Evolutionary conservation across 2,113 vertebrate species (phyloP).

Genomic region (Lipophrys pholis): DNA sequence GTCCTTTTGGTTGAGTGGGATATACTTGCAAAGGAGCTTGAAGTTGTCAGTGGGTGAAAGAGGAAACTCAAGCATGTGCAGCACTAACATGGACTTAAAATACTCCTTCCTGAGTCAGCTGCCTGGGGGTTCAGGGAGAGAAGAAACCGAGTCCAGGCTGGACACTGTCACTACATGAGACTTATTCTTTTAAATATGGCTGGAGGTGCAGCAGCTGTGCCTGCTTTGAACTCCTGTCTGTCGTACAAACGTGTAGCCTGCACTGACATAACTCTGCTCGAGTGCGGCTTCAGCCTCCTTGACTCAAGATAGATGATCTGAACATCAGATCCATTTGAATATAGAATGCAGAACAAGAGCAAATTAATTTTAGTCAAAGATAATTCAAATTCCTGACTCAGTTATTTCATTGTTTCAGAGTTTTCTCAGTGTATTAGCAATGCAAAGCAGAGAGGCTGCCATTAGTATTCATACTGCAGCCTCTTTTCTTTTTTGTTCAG

Average conservation of each 20-base stretch:
- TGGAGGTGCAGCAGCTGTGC: slow-evolving; percentile 27
- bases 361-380: slow-evolving; percentile 19
- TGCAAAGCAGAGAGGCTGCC: slow-evolving; percentile 19
- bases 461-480: slow-evolving; percentile 28
- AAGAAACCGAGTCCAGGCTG: background rate
- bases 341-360: background rate
- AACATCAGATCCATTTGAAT: slow-evolving; percentile 18
- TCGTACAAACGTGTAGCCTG: slow-evolving; percentile 23
- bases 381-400: slow-evolving; percentile 31
- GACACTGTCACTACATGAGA: background rate
- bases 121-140: background rate
- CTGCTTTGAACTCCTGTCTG: slow-evolving; percentile 19
- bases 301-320: background rate
- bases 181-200: slow-evolving; percentile 24
- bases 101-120: slow-evolving; percentile 36
- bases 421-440: slow-evolving; percentile 29
- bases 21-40: slow-evolving; percentile 13
- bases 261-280: slow-evolving; percentile 15
- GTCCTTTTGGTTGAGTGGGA: background rate
- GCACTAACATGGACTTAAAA: slow-evolving; percentile 27
- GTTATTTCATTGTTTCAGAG: slow-evolving; percentile 18
- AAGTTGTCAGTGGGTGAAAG: slow-evolving; percentile 1
- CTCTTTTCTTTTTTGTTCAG: slow-evolving; percentile 15
- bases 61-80: slow-evolving; percentile 9
- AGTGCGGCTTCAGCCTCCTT: background rate